Evolutionary conservation across 2,888 invertebrate genomes (phyloP).

Genomic region (Odontomyia ornata): DNA sequence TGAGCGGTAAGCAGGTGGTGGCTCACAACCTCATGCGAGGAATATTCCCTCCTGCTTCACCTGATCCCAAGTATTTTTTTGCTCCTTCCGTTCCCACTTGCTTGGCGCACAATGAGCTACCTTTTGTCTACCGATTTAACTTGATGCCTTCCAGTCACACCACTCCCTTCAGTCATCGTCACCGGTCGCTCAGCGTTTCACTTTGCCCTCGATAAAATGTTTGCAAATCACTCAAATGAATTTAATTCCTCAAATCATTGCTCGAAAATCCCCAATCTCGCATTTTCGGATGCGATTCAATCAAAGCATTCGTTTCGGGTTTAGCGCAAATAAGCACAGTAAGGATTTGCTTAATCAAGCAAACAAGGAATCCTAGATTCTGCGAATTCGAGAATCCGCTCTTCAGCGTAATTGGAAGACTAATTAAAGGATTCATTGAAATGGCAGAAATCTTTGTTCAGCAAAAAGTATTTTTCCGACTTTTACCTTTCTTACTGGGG

Average conservation of each 20-base stretch:
- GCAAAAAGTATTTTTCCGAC: conserved; percentile 39
- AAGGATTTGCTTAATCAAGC: conserved; percentile 44
- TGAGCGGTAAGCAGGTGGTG: not conserved
- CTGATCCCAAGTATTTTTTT: conserved; percentile 5
- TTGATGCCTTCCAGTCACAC: not conserved
- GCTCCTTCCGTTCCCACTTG: not conserved
- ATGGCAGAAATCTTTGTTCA: conserved; percentile 44
- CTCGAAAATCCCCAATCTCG: conserved; percentile 32
- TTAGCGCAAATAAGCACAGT: conserved; percentile 26
- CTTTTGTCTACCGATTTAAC: conserved; percentile 3
- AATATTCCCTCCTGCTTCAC: not conserved
- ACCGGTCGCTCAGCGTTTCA: not conserved
- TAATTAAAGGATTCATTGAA: conserved; percentile 45
- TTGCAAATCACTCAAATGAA: conserved; percentile 42
- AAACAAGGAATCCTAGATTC: conserved; percentile 14
- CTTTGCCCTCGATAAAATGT: conserved; percentile 34
- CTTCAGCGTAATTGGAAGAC: conserved; percentile 36
- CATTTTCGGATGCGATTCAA: conserved; percentile 32
- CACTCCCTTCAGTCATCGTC: not conserved
- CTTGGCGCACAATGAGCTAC: conserved; percentile 11
- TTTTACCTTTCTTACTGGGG: not conserved
- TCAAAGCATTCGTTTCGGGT: conserved; percentile 28
- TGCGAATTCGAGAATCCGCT: conserved; percentile 18
- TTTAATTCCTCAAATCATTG: conserved; percentile 36
- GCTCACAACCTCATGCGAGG: not conserved